phyloP scores from a whole-genome alignment of 1,140 invertebrate genomes.

The Leptopilina clavipes region DNA sequence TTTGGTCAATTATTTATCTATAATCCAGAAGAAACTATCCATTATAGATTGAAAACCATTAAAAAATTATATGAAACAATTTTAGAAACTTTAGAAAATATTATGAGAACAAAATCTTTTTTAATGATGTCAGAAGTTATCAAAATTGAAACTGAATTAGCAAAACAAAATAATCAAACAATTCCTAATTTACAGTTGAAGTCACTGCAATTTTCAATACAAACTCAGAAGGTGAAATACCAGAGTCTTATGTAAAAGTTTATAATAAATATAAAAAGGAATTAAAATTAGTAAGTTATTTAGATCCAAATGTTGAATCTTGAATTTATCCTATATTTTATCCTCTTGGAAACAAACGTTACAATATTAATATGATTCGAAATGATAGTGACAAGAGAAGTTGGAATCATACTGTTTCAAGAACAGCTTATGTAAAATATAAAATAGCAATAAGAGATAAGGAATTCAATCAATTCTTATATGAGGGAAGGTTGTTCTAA shows the following conservation, averaged over 20 bases:
- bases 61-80: background rate
- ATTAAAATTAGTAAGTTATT: no score
- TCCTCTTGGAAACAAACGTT: background rate
- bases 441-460: slow-evolving; percentile 26
- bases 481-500: background rate
- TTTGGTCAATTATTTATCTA: background rate
- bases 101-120: background rate
- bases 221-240: no score
- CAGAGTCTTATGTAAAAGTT: no score
- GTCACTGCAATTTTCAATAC: no score
- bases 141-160: background rate
- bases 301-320: no score
- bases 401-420: no score
- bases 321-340: no score
- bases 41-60: background rate
- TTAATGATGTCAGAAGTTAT: background rate
- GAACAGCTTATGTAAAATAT: slow-evolving; percentile 30
- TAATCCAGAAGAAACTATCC: background rate
- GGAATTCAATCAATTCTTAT: slow-evolving; percentile 31
- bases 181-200: background rate
- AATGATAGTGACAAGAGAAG: background rate
- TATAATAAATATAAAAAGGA: no score
- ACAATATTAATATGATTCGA: slow-evolving; percentile 28
- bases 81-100: background rate
- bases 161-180: background rate